A percentile compares a stretch with the other conserved stretches of the same genome.
phyloP scores from a whole-genome alignment of 2,888 invertebrate genomes.

The Polyommatus iphigenia region DNA sequence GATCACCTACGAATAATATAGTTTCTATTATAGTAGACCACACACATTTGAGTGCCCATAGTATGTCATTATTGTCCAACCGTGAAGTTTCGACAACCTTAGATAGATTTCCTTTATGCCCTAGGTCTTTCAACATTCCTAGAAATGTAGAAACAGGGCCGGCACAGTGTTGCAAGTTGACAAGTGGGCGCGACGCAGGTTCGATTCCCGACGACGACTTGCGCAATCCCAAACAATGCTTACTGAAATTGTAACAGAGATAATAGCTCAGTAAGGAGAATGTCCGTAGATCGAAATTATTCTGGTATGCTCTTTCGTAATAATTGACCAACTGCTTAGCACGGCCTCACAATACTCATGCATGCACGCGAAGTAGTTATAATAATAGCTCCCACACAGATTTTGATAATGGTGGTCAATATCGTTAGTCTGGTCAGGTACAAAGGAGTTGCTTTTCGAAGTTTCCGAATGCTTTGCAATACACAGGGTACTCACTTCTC shows the following conservation, averaged over 20 bases:
- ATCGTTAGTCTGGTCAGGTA: background rate
- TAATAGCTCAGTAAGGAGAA: slow-evolving; percentile 18
- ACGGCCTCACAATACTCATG: background rate
- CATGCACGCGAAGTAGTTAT: background rate
- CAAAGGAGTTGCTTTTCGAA: no score
- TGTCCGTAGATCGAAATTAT: slow-evolving; percentile 20
- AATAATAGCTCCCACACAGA: background rate
- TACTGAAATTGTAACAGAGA: slow-evolving; percentile 22
- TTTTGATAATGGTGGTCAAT: background rate
- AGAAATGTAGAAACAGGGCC: slow-evolving; percentile 33
- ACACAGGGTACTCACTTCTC: no score
- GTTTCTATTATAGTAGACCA: background rate
- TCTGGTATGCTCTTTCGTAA: slow-evolving; percentile 3
- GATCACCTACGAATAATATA: no score
- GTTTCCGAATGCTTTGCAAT: no score
- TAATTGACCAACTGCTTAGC: background rate
- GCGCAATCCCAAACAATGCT: slow-evolving; percentile 32
- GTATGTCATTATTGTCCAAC: slow-evolving; percentile 24
- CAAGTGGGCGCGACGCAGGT: slow-evolving; percentile 55
- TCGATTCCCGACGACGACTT: slow-evolving; percentile 51
- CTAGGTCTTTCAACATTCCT: slow-evolving; percentile 34
- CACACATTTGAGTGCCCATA: background rate
- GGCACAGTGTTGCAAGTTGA: slow-evolving; percentile 42
- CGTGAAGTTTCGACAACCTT: slow-evolving; percentile 30
- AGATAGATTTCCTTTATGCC: slow-evolving; percentile 32